Conservation (phyloP, 2,113 vertebrate species). For the Sardina pilchardus region DNA sequence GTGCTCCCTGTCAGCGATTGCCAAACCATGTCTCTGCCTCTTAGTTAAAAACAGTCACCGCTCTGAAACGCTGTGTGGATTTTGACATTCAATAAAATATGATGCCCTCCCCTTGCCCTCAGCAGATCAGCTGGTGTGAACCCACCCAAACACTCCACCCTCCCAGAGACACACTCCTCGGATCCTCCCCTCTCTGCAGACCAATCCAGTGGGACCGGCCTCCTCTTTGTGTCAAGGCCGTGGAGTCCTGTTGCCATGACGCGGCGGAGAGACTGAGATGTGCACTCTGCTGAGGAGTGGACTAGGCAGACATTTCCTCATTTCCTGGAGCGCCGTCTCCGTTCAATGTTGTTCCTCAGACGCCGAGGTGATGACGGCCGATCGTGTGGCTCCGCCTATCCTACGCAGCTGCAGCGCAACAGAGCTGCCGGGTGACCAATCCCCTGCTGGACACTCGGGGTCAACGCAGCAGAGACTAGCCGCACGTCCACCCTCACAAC, state of each 20-base stretch:
- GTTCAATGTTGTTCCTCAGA: not conserved
- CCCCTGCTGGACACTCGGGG: not conserved
- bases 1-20: not conserved
- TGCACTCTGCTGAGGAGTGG: not conserved
- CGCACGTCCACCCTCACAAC: not conserved
- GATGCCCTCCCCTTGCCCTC: not conserved
- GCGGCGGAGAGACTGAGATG: conserved; percentile 12
- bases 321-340: not conserved
- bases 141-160: not conserved
- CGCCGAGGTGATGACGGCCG: not conserved
- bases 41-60: not conserved
- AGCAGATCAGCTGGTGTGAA: not conserved
- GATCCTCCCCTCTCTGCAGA: not conserved
- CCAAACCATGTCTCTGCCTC: not conserved
- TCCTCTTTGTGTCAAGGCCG: not conserved
- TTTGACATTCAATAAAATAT: not conserved
- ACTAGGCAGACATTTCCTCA: not conserved
- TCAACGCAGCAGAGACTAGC: not conserved
- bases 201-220: not conserved
- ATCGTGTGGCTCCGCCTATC: not conserved
- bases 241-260: not conserved
- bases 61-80: not conserved
- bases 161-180: not conserved
- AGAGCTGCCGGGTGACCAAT: not conserved
- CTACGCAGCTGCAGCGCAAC: not conserved